Percentiles rank a stretch among this genome's conserved stretches.
Conservation (phyloP, 2,797 vertebrate genomes). For the Gobio occitaniae region DNA sequence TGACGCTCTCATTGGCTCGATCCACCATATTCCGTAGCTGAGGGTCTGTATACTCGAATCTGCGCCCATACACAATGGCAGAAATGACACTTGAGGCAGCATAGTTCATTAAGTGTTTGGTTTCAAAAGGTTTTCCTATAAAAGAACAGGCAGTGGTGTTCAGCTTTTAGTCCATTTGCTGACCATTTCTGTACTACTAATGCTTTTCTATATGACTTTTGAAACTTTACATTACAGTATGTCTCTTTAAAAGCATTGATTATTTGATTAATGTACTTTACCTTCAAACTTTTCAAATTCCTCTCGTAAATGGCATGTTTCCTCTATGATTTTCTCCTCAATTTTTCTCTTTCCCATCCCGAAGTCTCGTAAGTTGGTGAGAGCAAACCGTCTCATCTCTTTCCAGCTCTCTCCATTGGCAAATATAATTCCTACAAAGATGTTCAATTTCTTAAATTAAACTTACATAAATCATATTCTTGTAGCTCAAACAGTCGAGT, state of each 20-base stretch:
- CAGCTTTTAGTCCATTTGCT: neutral
- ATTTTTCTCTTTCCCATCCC: slow-evolving; percentile 72
- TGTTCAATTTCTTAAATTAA: neutral
- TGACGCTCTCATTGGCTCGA: slow-evolving; percentile 57
- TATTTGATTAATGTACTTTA: slow-evolving; percentile 19
- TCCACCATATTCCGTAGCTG: slow-evolving; percentile 62
- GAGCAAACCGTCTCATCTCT: slow-evolving; percentile 74
- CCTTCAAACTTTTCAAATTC: slow-evolving; percentile 49
- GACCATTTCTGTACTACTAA: neutral
- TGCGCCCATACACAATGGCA: slow-evolving; percentile 60
- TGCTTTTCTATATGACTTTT: neutral
- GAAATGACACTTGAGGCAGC: slow-evolving; percentile 65
- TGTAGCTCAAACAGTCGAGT: too few relatives aligned
- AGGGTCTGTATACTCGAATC: slow-evolving; percentile 60
- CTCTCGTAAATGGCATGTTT: slow-evolving; percentile 54
- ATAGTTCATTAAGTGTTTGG: slow-evolving; percentile 46
- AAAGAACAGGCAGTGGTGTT: neutral
- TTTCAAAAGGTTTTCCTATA: slow-evolving; percentile 70
- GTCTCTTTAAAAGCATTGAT: neutral
- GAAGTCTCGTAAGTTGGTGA: slow-evolving; percentile 71
- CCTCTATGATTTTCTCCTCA: slow-evolving; percentile 50
- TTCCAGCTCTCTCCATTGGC: slow-evolving; percentile 72
- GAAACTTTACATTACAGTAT: neutral
- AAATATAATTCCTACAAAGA: slow-evolving; percentile 68
- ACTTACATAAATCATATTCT: neutral